Conservation (phyloP, 2,113 vertebrate genomes). For the Cryptotis parvus region DNA sequence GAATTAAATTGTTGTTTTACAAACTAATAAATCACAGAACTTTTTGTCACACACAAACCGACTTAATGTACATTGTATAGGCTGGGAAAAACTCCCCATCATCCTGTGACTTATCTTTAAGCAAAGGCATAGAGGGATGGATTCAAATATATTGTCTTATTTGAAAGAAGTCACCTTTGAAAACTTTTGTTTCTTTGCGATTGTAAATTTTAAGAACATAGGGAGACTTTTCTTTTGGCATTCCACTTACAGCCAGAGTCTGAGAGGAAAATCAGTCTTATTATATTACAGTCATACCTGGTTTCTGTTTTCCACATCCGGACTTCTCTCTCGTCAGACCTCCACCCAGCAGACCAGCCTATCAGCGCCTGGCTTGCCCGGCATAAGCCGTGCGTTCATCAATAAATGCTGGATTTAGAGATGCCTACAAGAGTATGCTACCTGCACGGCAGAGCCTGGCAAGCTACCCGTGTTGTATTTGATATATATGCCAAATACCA, state of each 20-base stretch:
- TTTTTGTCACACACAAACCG: neutral
- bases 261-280: neutral
- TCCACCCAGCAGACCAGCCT: no score
- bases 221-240: neutral
- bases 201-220: neutral
- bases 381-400: no score
- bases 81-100: neutral
- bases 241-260: neutral
- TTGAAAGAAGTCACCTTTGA: neutral
- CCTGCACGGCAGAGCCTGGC: no score
- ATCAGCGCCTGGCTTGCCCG: no score
- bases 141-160: neutral
- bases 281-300: neutral
- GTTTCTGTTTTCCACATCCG: no score
- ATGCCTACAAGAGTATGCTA: no score
- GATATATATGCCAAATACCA: no score
- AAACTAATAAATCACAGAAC: neutral
- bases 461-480: no score
- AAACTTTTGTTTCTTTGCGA: neutral
- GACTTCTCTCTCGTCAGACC: no score
- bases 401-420: no score
- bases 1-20: conserved; percentile 4
- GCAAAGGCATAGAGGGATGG: neutral
- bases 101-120: conserved; percentile 30
- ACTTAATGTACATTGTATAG: neutral